Conservation (phyloP, 2,888 invertebrate genomes). For the Pachymerium ferrugineum region DNA sequence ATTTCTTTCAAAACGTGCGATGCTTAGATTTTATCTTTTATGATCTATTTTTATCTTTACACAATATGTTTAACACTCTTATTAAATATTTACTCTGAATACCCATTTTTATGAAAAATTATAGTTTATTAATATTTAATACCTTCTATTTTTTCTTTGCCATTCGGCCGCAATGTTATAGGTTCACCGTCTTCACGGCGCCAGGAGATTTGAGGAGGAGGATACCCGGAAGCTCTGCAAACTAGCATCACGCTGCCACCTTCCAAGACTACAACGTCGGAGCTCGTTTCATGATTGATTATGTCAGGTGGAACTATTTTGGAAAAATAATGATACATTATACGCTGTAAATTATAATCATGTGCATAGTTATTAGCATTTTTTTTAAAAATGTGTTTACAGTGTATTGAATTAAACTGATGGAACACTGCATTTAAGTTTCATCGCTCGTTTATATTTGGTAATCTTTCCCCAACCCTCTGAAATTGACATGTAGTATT, state of each 20-base stretch:
- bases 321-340: constrained; percentile 36
- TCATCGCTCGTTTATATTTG: too few relatives aligned
- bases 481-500: constrained; percentile 10
- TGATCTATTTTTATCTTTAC: too few relatives aligned
- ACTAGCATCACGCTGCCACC: constrained; percentile 78
- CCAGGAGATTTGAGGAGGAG: constrained; percentile 74
- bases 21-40: too few relatives aligned
- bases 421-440: too few relatives aligned
- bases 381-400: too few relatives aligned
- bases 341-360: not conserved
- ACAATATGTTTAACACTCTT: too few relatives aligned
- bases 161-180: constrained; percentile 64
- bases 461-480: not conserved
- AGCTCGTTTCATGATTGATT: constrained; percentile 57
- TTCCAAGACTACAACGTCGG: constrained; percentile 81
- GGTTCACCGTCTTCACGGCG: constrained; percentile 74
- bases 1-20: too few relatives aligned
- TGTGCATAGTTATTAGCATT: not conserved
- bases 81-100: too few relatives aligned
- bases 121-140: too few relatives aligned
- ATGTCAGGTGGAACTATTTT: constrained; percentile 75
- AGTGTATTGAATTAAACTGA: too few relatives aligned
- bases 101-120: too few relatives aligned
- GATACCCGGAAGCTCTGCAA: constrained; percentile 74
- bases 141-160: constrained; percentile 33